Base-by-base conservation (phyloP, 2,888 invertebrate genomes). In the Platycheirus albimanus region DNA sequence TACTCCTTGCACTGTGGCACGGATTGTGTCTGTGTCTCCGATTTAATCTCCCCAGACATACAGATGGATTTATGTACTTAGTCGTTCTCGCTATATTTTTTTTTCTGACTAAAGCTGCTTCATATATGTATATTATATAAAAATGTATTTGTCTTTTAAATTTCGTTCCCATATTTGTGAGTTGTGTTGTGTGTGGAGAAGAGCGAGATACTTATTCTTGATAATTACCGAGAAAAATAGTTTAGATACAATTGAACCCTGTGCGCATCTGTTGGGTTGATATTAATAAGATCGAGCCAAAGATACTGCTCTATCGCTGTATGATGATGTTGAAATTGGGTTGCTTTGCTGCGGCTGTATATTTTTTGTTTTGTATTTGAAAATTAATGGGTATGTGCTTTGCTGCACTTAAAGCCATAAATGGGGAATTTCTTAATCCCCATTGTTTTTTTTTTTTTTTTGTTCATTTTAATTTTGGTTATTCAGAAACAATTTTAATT, bases 191-290 rank as follows among this genome's bases (percentile, higher is more conserved):
- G 36, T 41, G 52, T 54, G 36, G 24, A 41, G 38, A 58, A 45
- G 49, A 70, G 33, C 52, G 43, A 64, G 47, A 72, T 64, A 70
- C 78, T 78, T 83, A 78, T 71, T 72, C 78, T 71, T 66, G 63
- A 54, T 83, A 83, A 83, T 83, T 83, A 83, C 67, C 77, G 45
- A 83, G 77, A 72, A 72, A 81, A 77, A 78, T 78, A 78, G 83
- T 78, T 83, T 83, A 83, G 69, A 83, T 74, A 78, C 78, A 78
- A 78, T 66, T 78, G 72, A 72, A 78, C 78, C 63, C 69, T 78
- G 78, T 77, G 81, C 71, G 83, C 83, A 83, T 83, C 83, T 83
- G 83, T 74, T 83, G 61, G 58, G 54, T 63, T 77, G 77, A 67
- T 78, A 78, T 78, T 78, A 83, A 78, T 83, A 83, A 77, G 72